Base-by-base conservation (phyloP, 2,888 invertebrate genomes). In the Venusia cambrica region DNA sequence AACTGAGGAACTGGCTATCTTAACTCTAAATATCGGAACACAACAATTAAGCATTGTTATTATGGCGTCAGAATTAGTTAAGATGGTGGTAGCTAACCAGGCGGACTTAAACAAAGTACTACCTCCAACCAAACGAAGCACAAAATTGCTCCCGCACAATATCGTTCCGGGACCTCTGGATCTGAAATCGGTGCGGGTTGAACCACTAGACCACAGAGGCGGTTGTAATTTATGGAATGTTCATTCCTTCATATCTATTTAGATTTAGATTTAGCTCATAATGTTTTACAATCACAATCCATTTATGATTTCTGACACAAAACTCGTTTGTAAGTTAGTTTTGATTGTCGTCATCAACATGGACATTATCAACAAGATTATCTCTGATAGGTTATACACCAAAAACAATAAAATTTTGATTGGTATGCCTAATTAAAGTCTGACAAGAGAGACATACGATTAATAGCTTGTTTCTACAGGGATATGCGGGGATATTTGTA, bases 401-500 rank as follows among this genome's bases (percentile, higher is more conserved):
- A 9, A 25, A 15, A 12, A 25, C 14, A 5, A 15, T 20, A 30
- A 34, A 34, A 26, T 26, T 29, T 38, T 20, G 21, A 34, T 30
- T 20, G 29, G 8, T 26, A 14, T 39, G 18, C 14, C 9, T 8
- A 21, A 39, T 30, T 26, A 31, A 31, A 30, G 14, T 14, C 35
- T 14, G 14, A 14, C 21, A 26, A 17, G 14, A 33, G 30, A 26
- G 36, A 30, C 36, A 39, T 35, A 35, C 35, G 40, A 40, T 66
- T 64, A 69, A 71, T 72, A 65, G 59, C 49, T 52, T 60, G 59
- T 59, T 64, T 59, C 55, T 57, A 62, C 60, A 62, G 57, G 61
- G 59, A 70, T 64, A 62, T 69, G 73, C 69, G 55, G 54, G 55
- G 62, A 62, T 75, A 75, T 80, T 79, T 76, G 74, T 75, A 66